Percentiles rank a stretch among this genome's conserved stretches.
Conservation (phyloP, 1,140 invertebrate genomes). For the Penaeus indicus region DNA sequence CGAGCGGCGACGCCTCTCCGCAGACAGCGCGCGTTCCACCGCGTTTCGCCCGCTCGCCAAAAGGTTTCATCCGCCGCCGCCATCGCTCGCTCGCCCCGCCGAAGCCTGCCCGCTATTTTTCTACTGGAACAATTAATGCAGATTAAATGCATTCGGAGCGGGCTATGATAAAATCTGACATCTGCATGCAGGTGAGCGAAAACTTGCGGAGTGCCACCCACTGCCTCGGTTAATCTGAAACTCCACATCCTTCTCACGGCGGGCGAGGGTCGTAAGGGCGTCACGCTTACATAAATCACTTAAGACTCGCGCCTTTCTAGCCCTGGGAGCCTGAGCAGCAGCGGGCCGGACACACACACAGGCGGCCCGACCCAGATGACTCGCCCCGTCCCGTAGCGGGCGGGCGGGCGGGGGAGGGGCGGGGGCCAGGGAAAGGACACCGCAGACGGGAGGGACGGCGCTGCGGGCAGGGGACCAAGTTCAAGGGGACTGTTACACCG, state of each 20-base stretch:
- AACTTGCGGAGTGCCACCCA: constrained; percentile 61
- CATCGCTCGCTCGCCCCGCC: neutral
- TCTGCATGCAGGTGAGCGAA: constrained; percentile 46
- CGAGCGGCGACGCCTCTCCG: constrained; percentile 59
- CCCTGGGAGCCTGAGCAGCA: constrained; percentile 54
- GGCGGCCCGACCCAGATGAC: constrained; percentile 53
- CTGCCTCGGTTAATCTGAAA: constrained; percentile 65
- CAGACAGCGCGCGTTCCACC: constrained; percentile 55
- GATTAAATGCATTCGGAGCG: no score
- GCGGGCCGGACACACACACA: constrained; percentile 56
- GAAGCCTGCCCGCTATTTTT: no score
- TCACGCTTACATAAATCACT: constrained; percentile 64
- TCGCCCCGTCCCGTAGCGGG: constrained; percentile 59
- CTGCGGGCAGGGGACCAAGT: no score
- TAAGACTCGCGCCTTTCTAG: constrained; percentile 64
- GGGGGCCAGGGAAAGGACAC: constrained; percentile 17
- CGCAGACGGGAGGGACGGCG: neutral
- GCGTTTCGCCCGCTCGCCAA: constrained; percentile 49
- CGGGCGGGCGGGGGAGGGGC: constrained; percentile 23
- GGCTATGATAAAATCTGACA: neutral
- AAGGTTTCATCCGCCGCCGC: constrained; percentile 26
- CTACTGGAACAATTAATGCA: no score
- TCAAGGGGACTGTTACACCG: no score
- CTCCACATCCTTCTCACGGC: constrained; percentile 65
- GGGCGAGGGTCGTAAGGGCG: constrained; percentile 64